phyloP scores from a whole-genome alignment of 2,113 vertebrate genomes.

The Amphiprion ocellaris region DNA sequence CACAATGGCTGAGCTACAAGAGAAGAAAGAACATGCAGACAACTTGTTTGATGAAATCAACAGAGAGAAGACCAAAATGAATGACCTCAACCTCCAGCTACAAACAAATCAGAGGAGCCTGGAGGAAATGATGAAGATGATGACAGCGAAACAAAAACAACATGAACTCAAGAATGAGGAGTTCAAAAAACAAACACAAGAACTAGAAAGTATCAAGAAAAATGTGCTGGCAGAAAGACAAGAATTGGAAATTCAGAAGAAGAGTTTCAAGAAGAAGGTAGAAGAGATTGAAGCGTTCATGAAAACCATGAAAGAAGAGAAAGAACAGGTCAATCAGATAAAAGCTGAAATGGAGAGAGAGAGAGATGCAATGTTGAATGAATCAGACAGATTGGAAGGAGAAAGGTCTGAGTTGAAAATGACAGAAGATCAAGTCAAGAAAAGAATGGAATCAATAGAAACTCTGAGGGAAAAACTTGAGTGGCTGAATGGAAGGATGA shows the following conservation, averaged over 20 bases:
- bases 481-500: neutral
- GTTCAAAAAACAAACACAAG: neutral
- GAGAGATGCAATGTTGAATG: neutral
- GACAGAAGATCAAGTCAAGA: slow-evolving; percentile 8
- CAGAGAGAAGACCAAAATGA: slow-evolving; percentile 10
- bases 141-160: slow-evolving; percentile 5
- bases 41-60: slow-evolving; percentile 1
- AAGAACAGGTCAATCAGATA: slow-evolving; percentile 20
- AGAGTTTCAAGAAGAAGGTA: neutral
- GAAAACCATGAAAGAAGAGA: slow-evolving; percentile 20
- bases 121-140: neutral
- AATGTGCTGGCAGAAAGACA: neutral
- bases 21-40: neutral
- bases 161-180: slow-evolving; percentile 6
- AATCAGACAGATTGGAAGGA: neutral
- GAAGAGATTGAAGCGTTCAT: neutral
- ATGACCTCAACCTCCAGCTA: slow-evolving; percentile 1
- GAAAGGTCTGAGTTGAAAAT: neutral
- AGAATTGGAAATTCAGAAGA: slow-evolving; percentile 23
- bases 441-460: neutral
- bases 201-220: neutral
- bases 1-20: neutral
- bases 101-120: slow-evolving; percentile 5
- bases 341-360: slow-evolving; percentile 7
- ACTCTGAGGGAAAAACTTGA: neutral